Conservation (phyloP, 2,797 vertebrate species). For the Scomberomorus guttatus region DNA sequence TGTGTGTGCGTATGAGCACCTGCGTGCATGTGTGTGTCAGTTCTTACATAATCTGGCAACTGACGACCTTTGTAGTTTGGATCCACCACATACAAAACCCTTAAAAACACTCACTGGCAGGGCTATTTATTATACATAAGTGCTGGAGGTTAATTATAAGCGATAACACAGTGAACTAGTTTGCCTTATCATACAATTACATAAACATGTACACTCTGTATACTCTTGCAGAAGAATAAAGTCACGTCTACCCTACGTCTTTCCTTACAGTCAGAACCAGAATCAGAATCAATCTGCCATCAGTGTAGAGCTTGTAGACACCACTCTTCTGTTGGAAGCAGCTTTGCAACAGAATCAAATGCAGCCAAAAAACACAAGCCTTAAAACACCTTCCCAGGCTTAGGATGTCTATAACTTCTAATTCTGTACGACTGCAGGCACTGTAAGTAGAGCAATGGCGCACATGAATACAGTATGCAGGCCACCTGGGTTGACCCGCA, state of each 20-base stretch:
- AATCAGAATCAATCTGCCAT: too few species aligned
- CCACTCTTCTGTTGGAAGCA: too few species aligned
- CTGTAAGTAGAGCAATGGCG: neutral
- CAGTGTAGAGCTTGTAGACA: too few species aligned
- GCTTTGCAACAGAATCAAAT: too few species aligned
- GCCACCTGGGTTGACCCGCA: neutral
- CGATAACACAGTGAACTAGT: neutral
- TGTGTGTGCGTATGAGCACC: slow-evolving; percentile 7
- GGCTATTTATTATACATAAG: slow-evolving; percentile 36
- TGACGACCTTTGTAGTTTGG: slow-evolving; percentile 68
- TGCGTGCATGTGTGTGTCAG: slow-evolving; percentile 34
- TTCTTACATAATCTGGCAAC: slow-evolving; percentile 57
- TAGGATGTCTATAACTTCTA: neutral
- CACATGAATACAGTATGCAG: neutral
- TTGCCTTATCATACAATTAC: neutral
- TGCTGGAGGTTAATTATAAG: slow-evolving; percentile 37
- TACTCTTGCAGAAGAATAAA: neutral
- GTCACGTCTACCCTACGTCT: too few species aligned
- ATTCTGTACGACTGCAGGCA: neutral
- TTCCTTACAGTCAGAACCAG: too few species aligned
- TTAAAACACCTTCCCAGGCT: too few species aligned
- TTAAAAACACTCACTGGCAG: slow-evolving; percentile 4
- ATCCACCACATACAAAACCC: slow-evolving; percentile 31
- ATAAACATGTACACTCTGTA: neutral
- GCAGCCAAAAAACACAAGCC: too few species aligned